Conservation (phyloP, 2,888 invertebrate genomes). For the Scaptomyza flava region DNA sequence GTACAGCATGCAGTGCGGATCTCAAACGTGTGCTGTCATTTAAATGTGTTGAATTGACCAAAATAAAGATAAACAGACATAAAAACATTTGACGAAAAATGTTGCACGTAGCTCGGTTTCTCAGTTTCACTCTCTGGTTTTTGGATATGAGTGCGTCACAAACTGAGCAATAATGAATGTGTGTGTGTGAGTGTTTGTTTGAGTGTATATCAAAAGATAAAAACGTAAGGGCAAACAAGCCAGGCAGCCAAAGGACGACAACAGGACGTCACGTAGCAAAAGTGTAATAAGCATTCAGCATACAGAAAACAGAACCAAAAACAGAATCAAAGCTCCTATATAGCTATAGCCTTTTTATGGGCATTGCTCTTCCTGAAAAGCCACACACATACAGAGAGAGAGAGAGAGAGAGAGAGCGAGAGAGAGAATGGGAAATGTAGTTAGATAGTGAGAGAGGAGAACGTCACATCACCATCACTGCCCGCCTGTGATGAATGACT, state of each 20-base stretch:
- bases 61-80: slow-evolving; percentile 66
- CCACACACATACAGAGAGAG: slow-evolving; percentile 18
- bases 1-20: slow-evolving; percentile 16
- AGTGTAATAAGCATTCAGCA: slow-evolving; percentile 79
- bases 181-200: slow-evolving; percentile 46
- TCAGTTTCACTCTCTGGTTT: slow-evolving; percentile 44
- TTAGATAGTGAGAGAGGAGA: slow-evolving; percentile 23
- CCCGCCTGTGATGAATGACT: slow-evolving; percentile 84
- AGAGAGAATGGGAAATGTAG: background rate
- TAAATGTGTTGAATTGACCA: slow-evolving; percentile 74
- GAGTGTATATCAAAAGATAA: slow-evolving; percentile 75
- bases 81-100: slow-evolving; percentile 52
- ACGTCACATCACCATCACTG: slow-evolving; percentile 75
- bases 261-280: slow-evolving; percentile 68
- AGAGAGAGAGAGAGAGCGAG: background rate
- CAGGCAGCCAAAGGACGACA: slow-evolving; percentile 22
- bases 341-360: slow-evolving; percentile 48
- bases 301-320: slow-evolving; percentile 67
- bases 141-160: slow-evolving; percentile 46
- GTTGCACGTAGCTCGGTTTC: slow-evolving; percentile 35
- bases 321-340: slow-evolving; percentile 18
- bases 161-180: slow-evolving; percentile 70
- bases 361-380: slow-evolving; percentile 43
- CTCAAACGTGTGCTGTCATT: slow-evolving; percentile 41
- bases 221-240: slow-evolving; percentile 74